Conservation (phyloP, 2,113 vertebrate species). For the Corythornis cristatus region DNA sequence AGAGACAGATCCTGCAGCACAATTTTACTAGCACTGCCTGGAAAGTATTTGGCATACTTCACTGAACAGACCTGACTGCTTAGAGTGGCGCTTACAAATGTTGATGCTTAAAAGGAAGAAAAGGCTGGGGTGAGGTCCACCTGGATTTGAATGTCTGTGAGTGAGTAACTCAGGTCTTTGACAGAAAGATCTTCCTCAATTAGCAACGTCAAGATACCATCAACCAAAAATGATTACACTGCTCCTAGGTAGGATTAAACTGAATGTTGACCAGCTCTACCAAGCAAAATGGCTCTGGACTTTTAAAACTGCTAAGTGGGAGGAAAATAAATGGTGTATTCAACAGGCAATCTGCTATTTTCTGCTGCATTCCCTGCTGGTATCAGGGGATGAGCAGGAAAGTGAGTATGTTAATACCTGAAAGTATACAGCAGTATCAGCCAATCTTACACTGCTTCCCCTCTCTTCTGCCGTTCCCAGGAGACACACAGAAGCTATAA, state of each 20-base stretch:
- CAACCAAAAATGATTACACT: neutral
- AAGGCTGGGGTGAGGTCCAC: neutral
- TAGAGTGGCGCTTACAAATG: neutral
- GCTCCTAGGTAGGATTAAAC: neutral
- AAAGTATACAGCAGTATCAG: neutral
- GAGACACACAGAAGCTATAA: neutral
- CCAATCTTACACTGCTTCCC: neutral
- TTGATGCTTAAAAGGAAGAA: neutral
- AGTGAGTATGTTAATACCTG: neutral
- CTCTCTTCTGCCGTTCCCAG: neutral
- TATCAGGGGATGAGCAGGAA: neutral
- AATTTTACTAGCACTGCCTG: neutral
- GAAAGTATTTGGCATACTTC: neutral
- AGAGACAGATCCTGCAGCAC: neutral
- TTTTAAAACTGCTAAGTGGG: neutral
- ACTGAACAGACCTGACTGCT: neutral
- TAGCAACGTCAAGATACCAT: neutral
- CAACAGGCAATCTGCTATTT: neutral
- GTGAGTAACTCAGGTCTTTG: fast-evolving
- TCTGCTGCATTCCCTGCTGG: neutral
- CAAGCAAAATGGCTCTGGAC: neutral
- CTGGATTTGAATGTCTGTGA: neutral
- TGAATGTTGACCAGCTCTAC: neutral
- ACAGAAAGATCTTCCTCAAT: neutral
- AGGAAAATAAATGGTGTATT: neutral